Conservation (phyloP, 2,113 vertebrate species). For the Pandion haliaetus region DNA sequence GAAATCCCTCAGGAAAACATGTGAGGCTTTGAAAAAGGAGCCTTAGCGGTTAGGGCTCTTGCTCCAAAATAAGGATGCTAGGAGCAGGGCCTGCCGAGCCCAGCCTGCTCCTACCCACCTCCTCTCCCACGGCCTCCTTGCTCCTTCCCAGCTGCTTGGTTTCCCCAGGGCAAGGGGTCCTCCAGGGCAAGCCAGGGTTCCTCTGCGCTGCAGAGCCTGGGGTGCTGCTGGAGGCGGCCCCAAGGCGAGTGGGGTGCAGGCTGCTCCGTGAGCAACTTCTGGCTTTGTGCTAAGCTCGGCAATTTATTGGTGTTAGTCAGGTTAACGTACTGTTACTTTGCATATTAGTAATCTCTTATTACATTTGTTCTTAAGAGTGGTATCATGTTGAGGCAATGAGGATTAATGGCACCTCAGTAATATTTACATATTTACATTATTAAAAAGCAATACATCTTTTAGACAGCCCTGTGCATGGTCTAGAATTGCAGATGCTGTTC, state of each 20-base stretch:
- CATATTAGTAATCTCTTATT: constrained; percentile 67
- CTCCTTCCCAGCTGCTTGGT: not conserved
- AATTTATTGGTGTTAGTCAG: constrained; percentile 10
- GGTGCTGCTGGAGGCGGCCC: not conserved
- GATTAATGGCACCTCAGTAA: constrained; percentile 64
- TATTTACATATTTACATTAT: constrained; percentile 72
- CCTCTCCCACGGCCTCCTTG: not conserved
- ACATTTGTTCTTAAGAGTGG: constrained; percentile 58
- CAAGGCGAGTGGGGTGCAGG: not conserved
- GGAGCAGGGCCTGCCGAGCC: not conserved
- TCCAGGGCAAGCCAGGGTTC: not conserved
- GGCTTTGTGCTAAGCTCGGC: not conserved
- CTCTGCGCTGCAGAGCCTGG: not conserved
- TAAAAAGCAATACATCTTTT: constrained; percentile 56
- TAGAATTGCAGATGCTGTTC: constrained; percentile 42
- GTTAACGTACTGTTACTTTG: constrained; percentile 40
- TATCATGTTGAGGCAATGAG: constrained; percentile 53
- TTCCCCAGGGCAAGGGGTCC: not conserved
- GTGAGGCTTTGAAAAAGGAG: not conserved
- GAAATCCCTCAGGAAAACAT: not conserved
- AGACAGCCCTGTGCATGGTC: constrained; percentile 2
- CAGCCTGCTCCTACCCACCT: not conserved
- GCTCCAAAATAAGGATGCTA: not conserved
- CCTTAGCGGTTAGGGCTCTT: not conserved
- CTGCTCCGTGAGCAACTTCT: not conserved